phyloP scores from a whole-genome alignment of 2,797 vertebrate species.

The Ctenosaura bakeri region DNA sequence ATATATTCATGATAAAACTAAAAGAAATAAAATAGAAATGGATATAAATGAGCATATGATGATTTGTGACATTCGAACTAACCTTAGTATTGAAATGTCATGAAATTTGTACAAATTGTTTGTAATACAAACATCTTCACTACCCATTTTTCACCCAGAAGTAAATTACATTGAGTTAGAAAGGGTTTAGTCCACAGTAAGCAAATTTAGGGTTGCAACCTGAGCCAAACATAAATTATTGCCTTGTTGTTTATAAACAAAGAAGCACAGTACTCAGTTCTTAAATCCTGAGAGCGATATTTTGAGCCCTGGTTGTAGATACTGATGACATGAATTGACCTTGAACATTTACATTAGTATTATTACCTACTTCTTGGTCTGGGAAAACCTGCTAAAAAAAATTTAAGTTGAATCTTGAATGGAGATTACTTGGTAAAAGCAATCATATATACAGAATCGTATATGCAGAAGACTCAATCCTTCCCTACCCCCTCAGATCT shows the following conservation, averaged over 20 bases:
- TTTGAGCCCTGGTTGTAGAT: too few species aligned
- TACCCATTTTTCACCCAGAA: background rate
- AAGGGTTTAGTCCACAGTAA: background rate
- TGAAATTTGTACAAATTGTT: background rate
- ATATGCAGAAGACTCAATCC: background rate
- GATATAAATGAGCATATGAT: background rate
- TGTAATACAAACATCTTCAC: background rate
- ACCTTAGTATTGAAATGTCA: background rate
- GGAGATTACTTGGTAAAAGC: background rate
- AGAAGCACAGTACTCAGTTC: background rate
- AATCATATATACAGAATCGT: background rate
- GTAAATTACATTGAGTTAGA: background rate
- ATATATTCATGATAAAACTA: background rate
- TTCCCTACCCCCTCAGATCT: background rate
- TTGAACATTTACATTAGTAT: slow-evolving; percentile 1
- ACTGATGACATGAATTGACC: background rate
- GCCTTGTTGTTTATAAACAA: background rate
- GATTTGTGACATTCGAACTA: background rate
- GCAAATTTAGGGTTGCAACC: background rate
- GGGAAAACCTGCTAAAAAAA: background rate
- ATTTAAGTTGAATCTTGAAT: too few species aligned
- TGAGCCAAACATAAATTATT: background rate
- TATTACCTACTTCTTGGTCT: background rate
- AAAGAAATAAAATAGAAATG: background rate
- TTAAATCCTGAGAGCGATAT: too few species aligned